A percentile compares a stretch with the other conserved stretches of the same genome.
phyloP scores from a whole-genome alignment of 2,113 vertebrate genomes.

The Nicator chloris region DNA sequence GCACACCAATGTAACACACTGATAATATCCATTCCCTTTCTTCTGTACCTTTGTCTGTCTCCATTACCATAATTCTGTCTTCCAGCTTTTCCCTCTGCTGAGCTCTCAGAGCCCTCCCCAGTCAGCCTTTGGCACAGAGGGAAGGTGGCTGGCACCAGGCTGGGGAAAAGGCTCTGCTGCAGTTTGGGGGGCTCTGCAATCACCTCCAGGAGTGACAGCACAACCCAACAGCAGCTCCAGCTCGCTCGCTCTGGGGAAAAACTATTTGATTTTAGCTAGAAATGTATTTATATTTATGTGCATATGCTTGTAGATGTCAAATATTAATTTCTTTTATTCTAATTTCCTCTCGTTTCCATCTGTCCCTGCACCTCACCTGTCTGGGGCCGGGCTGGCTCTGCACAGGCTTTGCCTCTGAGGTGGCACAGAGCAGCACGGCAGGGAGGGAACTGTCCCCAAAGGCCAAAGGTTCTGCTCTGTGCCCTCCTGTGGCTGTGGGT shows the following conservation, averaged over 20 bases:
- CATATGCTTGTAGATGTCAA: constrained; percentile 27
- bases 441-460: neutral
- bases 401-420: neutral
- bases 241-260: constrained; percentile 57
- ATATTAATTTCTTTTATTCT: constrained; percentile 60
- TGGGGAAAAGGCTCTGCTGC: neutral
- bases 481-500: neutral
- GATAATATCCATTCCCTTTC: neutral
- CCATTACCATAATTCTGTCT: constrained; percentile 25
- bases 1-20: neutral
- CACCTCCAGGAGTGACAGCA: constrained; percentile 33
- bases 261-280: constrained; percentile 46
- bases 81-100: constrained; percentile 26
- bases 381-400: neutral
- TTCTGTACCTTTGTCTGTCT: constrained; percentile 19
- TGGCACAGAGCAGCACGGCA: neutral
- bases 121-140: constrained; percentile 16
- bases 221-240: constrained; percentile 26
- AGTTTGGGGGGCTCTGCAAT: constrained; percentile 32
- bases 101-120: constrained; percentile 53
- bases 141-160: neutral
- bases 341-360: constrained; percentile 34
- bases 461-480: neutral
- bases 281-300: constrained; percentile 66
- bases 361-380: neutral